phyloP scores from a whole-genome alignment of 1,140 invertebrate species.

The Dreissena rostriformis region DNA sequence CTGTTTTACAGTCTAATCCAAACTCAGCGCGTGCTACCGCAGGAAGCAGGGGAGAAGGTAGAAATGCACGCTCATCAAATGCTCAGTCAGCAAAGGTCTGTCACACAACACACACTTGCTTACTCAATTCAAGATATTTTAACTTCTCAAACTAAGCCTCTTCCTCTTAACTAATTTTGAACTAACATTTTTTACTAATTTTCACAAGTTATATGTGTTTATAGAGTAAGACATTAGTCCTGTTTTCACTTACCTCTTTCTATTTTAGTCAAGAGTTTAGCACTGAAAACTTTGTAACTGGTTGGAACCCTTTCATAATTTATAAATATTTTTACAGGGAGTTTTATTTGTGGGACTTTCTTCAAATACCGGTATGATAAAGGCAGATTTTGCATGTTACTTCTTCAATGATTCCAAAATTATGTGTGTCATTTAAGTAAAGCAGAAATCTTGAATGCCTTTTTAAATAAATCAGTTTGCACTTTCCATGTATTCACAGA shows the following conservation, averaged over 20 bases:
- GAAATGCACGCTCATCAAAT: slow-evolving; percentile 36
- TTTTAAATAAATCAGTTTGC: no score
- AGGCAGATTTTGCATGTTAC: no score
- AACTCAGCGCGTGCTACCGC: slow-evolving; percentile 29
- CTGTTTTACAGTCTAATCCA: slow-evolving; percentile 48
- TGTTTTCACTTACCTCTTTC: background rate
- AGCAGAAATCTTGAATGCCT: no score
- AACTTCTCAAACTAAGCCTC: no score
- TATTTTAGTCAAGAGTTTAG: background rate
- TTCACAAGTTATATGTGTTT: background rate
- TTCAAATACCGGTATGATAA: no score
- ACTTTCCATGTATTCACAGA: no score
- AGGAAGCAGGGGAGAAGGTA: slow-evolving; percentile 51
- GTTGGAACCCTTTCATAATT: no score
- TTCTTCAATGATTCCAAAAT: no score
- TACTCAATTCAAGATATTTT: background rate
- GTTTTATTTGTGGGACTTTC: no score
- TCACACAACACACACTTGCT: background rate
- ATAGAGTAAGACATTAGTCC: background rate
- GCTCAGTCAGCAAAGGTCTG: slow-evolving; percentile 35
- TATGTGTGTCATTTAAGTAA: no score
- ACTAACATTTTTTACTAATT: background rate
- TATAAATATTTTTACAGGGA: no score
- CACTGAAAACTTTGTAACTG: background rate
- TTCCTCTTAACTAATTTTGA: background rate